These are phyloP conservation scores for Macrotis lagotis DNA, from an alignment of 2,113 vertebrate species.

Conservation along the genomic window DNA sequence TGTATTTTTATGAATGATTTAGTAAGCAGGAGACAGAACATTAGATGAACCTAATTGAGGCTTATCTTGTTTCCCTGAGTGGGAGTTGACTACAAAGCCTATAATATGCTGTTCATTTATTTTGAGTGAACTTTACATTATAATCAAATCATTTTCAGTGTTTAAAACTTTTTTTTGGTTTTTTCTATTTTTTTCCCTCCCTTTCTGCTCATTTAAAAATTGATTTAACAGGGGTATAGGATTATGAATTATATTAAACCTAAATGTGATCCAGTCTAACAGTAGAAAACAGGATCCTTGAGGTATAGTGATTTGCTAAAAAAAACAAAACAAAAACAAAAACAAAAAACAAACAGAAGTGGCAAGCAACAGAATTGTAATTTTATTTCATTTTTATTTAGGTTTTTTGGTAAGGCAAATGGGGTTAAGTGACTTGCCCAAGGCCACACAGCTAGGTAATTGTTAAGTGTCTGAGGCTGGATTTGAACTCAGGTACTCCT, in stretches of 20 bases:
- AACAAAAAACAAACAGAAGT: neutral
- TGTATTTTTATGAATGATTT: neutral
- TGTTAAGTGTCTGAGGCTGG: no score
- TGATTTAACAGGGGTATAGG: neutral
- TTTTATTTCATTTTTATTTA: no score
- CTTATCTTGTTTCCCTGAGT: neutral
- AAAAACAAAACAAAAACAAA: no score
- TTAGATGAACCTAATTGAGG: neutral
- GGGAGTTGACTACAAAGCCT: neutral
- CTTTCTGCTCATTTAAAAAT: neutral
- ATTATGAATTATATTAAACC: neutral
- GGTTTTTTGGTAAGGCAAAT: no score
- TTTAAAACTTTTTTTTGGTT: neutral
- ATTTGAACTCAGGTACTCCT: no score
- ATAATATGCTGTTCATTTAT: neutral
- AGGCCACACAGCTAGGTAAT: no score
- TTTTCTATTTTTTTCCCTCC: neutral
- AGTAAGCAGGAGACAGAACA: neutral
- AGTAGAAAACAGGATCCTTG: neutral
- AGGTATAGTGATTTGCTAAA: neutral
- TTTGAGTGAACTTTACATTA: neutral
- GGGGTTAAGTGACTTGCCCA: no score
- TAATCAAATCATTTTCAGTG: neutral
- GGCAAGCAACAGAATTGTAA: neutral
- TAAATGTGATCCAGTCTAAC: neutral